These are phyloP conservation scores for Netelia inedita DNA, from an alignment of 2,888 invertebrate genomes.

Conservation along the genomic window DNA sequence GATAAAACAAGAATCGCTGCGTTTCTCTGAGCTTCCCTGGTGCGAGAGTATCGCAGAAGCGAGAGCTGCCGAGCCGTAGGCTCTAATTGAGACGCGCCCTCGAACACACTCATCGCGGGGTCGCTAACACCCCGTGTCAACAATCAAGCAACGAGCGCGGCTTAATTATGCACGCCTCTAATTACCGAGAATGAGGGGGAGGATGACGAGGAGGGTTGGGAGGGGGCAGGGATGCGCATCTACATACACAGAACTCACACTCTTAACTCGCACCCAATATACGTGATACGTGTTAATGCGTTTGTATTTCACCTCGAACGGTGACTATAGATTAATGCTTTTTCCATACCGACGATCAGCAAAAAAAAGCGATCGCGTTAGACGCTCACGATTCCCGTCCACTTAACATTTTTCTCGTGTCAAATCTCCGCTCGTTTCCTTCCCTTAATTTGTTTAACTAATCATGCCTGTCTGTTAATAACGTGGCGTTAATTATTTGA, in stretches of 20 bases:
- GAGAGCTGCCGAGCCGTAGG: slow-evolving; percentile 64
- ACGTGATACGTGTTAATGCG: background rate
- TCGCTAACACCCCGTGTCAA: slow-evolving; percentile 83
- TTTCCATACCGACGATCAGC: slow-evolving; percentile 58
- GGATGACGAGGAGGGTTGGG: slow-evolving; percentile 31
- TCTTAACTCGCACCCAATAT: slow-evolving; percentile 8
- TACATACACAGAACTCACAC: slow-evolving; percentile 46
- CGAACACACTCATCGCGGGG: slow-evolving; percentile 81
- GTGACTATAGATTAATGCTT: slow-evolving; percentile 54
- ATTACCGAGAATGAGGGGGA: slow-evolving; percentile 78
- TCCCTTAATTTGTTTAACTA: slow-evolving; percentile 83
- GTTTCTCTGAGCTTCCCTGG: slow-evolving; percentile 14
- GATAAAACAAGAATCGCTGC: slow-evolving; percentile 44
- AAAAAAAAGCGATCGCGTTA: background rate
- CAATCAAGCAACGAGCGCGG: slow-evolving; percentile 76
- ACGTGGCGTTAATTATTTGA: slow-evolving; percentile 80
- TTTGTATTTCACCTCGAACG: background rate
- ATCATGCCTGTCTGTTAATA: slow-evolving; percentile 74
- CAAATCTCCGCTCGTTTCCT: slow-evolving; percentile 66
- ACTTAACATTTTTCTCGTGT: slow-evolving; percentile 80
- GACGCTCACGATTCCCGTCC: slow-evolving; percentile 50
- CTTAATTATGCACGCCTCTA: slow-evolving; percentile 84
- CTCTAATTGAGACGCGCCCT: slow-evolving; percentile 84
- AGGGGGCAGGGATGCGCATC: slow-evolving; percentile 66
- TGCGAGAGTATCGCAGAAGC: slow-evolving; percentile 31